Evolutionary conservation across 2,113 vertebrate species (phyloP).

Genomic region (Gymnarchus niloticus): DNA sequence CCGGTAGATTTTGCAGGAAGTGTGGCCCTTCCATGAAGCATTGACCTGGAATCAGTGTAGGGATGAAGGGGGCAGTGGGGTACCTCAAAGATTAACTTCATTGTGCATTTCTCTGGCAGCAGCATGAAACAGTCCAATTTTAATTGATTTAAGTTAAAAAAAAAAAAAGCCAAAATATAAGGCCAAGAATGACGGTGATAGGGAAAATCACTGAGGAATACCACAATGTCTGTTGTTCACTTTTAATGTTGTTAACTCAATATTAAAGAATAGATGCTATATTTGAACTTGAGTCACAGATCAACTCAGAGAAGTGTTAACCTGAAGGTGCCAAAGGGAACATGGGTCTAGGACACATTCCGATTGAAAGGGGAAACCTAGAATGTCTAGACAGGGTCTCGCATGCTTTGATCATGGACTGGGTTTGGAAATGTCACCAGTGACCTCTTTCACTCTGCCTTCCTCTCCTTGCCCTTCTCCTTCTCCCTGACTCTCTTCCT

Average conservation of each 20-base stretch:
- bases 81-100: not conserved
- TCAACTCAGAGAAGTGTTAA: conserved; percentile 63
- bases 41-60: not conserved
- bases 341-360: conserved; percentile 67
- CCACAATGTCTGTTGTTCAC: not conserved
- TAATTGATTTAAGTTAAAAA: not conserved
- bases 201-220: not conserved
- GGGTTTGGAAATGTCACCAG: conserved; percentile 68
- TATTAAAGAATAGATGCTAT: conserved; percentile 60
- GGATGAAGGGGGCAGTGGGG: not conserved
- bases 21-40: conserved; percentile 50
- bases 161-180: not conserved
- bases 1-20: conserved; percentile 64
- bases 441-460: conserved; percentile 44
- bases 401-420: conserved; percentile 67
- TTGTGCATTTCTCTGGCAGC: not conserved
- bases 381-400: conserved; percentile 63
- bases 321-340: conserved; percentile 57
- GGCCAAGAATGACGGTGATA: not conserved
- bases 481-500: conserved; percentile 58
- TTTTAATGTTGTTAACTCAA: not conserved
- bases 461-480: conserved; percentile 36
- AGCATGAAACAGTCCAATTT: not conserved
- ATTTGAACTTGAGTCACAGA: conserved; percentile 66
- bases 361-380: conserved; percentile 71